phyloP scores from a whole-genome alignment of 53 echinoderm and acorn worm genomes.

The Astropecten irregularis region DNA sequence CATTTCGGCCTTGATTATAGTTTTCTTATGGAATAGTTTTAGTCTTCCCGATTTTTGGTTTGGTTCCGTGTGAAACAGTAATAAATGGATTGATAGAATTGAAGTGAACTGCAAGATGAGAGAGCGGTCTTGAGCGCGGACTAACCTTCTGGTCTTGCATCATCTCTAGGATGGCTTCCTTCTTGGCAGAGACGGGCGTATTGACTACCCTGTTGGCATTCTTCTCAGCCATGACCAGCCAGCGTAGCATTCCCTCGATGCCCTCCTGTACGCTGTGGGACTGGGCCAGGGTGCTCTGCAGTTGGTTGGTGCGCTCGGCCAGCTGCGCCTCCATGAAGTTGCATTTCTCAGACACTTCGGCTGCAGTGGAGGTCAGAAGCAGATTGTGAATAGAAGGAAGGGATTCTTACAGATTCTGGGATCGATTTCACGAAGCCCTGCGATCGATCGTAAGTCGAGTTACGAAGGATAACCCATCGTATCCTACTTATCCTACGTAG shows the following conservation, averaged over 20 bases:
- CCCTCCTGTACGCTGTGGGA: slow-evolving; percentile 95
- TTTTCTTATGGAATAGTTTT: too few species aligned
- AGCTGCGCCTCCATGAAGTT: slow-evolving; percentile 87
- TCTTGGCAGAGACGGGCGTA: slow-evolving; percentile 88
- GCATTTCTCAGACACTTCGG: slow-evolving; percentile 94
- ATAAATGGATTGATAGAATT: too few species aligned
- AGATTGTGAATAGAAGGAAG: too few species aligned
- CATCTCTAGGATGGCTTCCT: slow-evolving; percentile 89
- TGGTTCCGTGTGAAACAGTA: too few species aligned
- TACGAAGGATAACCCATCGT: too few species aligned
- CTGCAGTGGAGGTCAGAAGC: slow-evolving; percentile 39
- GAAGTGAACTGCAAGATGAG: too few species aligned
- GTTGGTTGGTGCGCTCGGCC: slow-evolving; percentile 94
- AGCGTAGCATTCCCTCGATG: slow-evolving; percentile 83
- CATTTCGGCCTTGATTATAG: too few species aligned
- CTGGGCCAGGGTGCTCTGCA: slow-evolving; percentile 89
- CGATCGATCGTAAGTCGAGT: too few species aligned
- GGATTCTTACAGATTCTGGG: not conserved
- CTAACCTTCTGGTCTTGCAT: slow-evolving; percentile 93
- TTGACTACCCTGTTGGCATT: slow-evolving; percentile 81
- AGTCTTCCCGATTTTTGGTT: too few species aligned
- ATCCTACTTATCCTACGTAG: too few species aligned
- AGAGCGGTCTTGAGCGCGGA: too few species aligned
- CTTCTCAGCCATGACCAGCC: slow-evolving; percentile 93
- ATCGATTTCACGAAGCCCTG: not conserved